Conservation (phyloP, 2,888 invertebrate species). For the Melanargia galathea region DNA sequence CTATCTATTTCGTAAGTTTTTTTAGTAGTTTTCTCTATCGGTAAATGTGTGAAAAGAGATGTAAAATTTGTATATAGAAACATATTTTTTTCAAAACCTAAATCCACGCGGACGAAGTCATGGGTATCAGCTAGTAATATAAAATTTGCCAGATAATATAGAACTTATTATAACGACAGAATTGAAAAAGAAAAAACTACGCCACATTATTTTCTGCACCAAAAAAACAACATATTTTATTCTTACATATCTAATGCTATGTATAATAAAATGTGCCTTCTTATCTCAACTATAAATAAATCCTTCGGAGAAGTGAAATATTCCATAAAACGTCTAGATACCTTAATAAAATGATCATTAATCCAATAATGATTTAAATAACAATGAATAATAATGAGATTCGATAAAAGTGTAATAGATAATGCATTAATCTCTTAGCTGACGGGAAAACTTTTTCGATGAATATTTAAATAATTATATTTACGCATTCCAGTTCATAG, state of each 20-base stretch:
- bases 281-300: slow-evolving; percentile 22
- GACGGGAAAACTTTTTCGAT: slow-evolving; percentile 48
- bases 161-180: neutral
- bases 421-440: slow-evolving; percentile 50
- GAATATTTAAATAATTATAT: slow-evolving; percentile 52
- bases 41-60: too few relatives aligned
- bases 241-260: neutral
- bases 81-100: neutral
- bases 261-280: slow-evolving; percentile 5
- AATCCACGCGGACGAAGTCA: too few relatives aligned
- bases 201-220: neutral
- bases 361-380: slow-evolving; percentile 62
- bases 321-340: slow-evolving; percentile 28
- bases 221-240: slow-evolving; percentile 1
- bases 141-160: neutral
- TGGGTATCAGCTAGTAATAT: too few relatives aligned
- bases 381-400: slow-evolving; percentile 67
- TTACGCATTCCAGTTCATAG: slow-evolving; percentile 21
- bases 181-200: too few relatives aligned
- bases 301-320: slow-evolving; percentile 24
- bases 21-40: slow-evolving; percentile 18
- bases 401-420: slow-evolving; percentile 48
- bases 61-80: neutral
- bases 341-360: slow-evolving; percentile 53
- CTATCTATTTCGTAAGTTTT: slow-evolving; percentile 24